phyloP scores from a whole-genome alignment of 2,113 vertebrate genomes.

The Physeter macrocephalus region DNA sequence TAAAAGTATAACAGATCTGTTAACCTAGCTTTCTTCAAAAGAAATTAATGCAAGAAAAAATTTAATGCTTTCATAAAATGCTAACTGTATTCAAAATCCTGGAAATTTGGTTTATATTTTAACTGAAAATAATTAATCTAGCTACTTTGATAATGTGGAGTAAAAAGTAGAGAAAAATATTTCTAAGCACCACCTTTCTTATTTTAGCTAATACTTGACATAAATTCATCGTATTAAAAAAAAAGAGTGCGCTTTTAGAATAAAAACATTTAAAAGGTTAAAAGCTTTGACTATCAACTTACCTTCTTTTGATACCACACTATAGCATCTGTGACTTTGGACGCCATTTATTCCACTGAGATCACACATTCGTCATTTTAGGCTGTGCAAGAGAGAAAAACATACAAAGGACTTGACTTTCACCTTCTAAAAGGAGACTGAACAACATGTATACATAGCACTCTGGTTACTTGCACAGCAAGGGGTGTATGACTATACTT shows the following conservation, averaged over 20 bases:
- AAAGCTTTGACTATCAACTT: slow-evolving; percentile 77
- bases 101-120: background rate
- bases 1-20: background rate
- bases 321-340: slow-evolving; percentile 99
- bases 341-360: slow-evolving; percentile 97
- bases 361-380: slow-evolving; percentile 92
- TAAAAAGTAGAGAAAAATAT: slow-evolving; percentile 14
- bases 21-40: background rate
- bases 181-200: background rate
- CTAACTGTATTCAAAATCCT: background rate
- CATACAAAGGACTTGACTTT: slow-evolving; percentile 76
- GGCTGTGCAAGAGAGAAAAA: slow-evolving; percentile 83
- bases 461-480: slow-evolving; percentile 69
- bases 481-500: slow-evolving; percentile 63
- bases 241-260: background rate
- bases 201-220: slow-evolving; percentile 22
- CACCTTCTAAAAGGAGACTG: slow-evolving; percentile 42
- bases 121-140: background rate
- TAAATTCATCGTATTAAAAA: background rate
- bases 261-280: slow-evolving; percentile 11
- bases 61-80: background rate
- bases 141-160: background rate
- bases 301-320: slow-evolving; percentile 99
- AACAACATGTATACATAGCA: slow-evolving; percentile 47
- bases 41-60: slow-evolving; percentile 1